Evolutionary conservation across 1,140 invertebrate species (phyloP).

Genomic region (Potamilus streckersoni): DNA sequence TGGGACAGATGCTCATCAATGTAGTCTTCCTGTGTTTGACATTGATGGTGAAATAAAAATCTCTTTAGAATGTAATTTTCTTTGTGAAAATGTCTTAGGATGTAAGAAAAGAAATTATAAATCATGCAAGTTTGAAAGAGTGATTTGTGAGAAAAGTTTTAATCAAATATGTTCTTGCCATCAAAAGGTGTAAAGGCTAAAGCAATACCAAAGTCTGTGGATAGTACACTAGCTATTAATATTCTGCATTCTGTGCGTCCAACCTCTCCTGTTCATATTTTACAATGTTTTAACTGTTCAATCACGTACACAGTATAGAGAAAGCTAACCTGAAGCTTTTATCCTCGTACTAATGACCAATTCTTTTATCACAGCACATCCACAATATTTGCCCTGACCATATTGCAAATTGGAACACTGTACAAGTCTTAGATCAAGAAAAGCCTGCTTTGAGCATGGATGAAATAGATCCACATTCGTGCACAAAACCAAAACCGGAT

Average conservation of each 20-base stretch:
- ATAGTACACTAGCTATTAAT: conserved; percentile 82
- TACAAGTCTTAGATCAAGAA: no score
- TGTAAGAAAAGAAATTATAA: conserved; percentile 68
- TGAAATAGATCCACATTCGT: no score
- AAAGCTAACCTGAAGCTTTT: background rate
- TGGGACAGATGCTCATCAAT: no score
- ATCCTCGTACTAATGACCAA: no score
- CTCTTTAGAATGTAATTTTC: no score
- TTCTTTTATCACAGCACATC: no score
- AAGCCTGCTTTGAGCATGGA: no score
- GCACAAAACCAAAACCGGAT: no score
- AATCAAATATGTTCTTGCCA: conserved; percentile 31
- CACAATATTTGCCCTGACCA: no score
- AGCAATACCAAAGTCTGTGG: conserved; percentile 68
- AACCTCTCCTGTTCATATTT: conserved; percentile 26
- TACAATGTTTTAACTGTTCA: no score
- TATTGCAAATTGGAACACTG: no score
- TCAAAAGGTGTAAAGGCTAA: conserved; percentile 42
- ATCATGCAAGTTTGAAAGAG: conserved; percentile 82
- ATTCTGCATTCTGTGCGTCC: conserved; percentile 69
- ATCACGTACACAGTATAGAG: conserved; percentile 9
- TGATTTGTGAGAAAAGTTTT: conserved; percentile 68
- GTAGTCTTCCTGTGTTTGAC: conserved; percentile 29
- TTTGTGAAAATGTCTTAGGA: background rate
- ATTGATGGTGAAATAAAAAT: no score